Evolutionary conservation across 1,140 invertebrate genomes (phyloP).

Genomic region (Plectrocnemia conspersa): DNA sequence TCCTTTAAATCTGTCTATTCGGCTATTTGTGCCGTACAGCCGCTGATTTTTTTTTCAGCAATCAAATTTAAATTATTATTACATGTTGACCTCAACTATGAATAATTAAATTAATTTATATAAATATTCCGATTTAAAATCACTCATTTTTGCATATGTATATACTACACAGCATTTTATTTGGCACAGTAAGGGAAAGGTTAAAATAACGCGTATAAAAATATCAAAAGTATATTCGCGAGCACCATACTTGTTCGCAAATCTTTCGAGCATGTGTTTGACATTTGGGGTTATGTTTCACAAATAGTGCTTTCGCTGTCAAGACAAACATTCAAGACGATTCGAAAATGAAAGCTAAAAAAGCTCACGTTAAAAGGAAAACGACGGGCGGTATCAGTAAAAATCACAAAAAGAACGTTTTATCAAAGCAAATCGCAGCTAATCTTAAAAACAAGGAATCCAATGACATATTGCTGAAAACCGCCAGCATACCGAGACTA

Average conservation of each 20-base stretch:
- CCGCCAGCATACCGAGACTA: no score
- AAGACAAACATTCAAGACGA: neutral
- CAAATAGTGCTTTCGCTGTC: neutral
- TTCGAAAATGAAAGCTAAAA: neutral
- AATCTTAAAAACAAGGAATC: no score
- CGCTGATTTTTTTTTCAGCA: neutral
- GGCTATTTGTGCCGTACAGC: neutral
- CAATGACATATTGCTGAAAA: no score
- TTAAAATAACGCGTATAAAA: neutral
- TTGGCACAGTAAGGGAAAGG: neutral
- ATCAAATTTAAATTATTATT: no score
- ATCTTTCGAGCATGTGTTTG: neutral
- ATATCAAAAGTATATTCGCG: neutral
- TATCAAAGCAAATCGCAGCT: neutral
- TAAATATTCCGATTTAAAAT: no score
- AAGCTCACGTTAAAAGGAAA: neutral
- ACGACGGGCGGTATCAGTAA: neutral
- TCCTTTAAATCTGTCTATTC: neutral
- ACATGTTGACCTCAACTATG: no score
- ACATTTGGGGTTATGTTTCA: neutral
- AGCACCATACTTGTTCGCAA: neutral
- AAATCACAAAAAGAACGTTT: neutral
- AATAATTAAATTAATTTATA: no score
- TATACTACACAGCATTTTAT: neutral
- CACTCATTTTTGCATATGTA: no score